Base-by-base conservation (phyloP, 2,888 invertebrate genomes). In the Agonopterix arenella region DNA sequence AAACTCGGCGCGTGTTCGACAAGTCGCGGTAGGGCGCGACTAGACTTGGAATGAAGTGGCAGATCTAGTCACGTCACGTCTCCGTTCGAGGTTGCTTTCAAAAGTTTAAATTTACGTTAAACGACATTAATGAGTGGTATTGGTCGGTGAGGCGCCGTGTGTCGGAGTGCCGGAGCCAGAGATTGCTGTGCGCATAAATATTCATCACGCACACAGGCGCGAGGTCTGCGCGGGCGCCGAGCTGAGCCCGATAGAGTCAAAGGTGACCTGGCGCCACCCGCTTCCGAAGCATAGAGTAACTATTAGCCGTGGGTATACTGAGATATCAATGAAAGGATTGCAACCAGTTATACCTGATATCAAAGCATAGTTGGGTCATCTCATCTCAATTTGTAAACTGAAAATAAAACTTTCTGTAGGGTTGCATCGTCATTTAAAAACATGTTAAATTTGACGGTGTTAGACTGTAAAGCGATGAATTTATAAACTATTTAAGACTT, bases 41-140 rank as follows among this genome's bases (percentile, higher is more conserved):
- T 66, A 62, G 79, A 81, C 78, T 82, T 56, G 53, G 66, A 82
- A 81, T 73, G 63, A 73, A 70, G 57, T 53, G 46, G 56, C 54
- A 59, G 60, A 59, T 59, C 61, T 60, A 84, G 73, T 80, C 79
- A 52, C 54, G 56, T 77, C 84, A 84, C 82, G 28, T 28, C 28
- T 28, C 53, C 56, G 57, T 56, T 61, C 65, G 72, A 80, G 72
- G 74, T 70, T 74, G 67, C 76, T 83, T 84, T 82, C 76, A 79
- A 80, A 80, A 80, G 74, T 75, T 82, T 76, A 78, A 79, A 78
- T 79, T 79, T 76, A 77, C 76, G 71, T 68, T 76, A 78, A 80
- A 73, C 61, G 75, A 78, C 81, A 80, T 76, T 82, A 84, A 82
- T 82, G 78, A 80, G 73, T 67, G 68, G 65, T 68, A 66, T 64